These are phyloP conservation scores for Eira barbara DNA, from an alignment of 2,113 vertebrate species.

Conservation along the genomic window DNA sequence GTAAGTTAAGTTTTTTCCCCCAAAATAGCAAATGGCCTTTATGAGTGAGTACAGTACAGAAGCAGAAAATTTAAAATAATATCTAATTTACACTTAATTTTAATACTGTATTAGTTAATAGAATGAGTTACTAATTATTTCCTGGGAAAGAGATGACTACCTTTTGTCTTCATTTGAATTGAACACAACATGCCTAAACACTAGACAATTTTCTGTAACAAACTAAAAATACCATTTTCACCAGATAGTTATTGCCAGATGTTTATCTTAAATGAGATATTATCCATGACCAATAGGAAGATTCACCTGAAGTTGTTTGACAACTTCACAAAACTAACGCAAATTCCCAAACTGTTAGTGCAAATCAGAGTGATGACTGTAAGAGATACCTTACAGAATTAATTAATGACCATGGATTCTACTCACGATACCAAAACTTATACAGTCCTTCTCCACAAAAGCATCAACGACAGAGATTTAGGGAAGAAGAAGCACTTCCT, in stretches of 20 bases:
- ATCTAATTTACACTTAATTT: slow-evolving; percentile 56
- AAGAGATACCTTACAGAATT: background rate
- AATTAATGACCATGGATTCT: background rate
- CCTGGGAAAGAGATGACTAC: slow-evolving; percentile 24
- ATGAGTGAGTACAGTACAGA: slow-evolving; percentile 51
- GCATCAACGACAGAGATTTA: background rate
- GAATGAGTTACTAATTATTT: slow-evolving; percentile 61
- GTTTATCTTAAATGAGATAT: slow-evolving; percentile 4
- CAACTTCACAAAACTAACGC: slow-evolving; percentile 38
- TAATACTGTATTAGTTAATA: slow-evolving; percentile 54
- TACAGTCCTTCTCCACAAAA: background rate
- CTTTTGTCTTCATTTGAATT: slow-evolving; percentile 18
- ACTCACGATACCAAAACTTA: background rate
- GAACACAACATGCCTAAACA: background rate
- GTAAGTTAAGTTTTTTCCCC: slow-evolving; percentile 38
- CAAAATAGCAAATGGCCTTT: slow-evolving; percentile 67
- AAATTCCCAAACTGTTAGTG: background rate
- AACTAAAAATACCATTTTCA: slow-evolving; percentile 54
- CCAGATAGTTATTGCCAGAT: background rate
- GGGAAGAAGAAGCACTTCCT: background rate
- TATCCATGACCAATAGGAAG: background rate
- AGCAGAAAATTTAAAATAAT: slow-evolving; percentile 62
- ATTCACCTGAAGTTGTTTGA: background rate
- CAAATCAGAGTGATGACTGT: background rate
- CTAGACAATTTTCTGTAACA: background rate